Evolutionary conservation across 2,888 invertebrate genomes (phyloP).

Genomic region (Gymnosoma rotundatum): DNA sequence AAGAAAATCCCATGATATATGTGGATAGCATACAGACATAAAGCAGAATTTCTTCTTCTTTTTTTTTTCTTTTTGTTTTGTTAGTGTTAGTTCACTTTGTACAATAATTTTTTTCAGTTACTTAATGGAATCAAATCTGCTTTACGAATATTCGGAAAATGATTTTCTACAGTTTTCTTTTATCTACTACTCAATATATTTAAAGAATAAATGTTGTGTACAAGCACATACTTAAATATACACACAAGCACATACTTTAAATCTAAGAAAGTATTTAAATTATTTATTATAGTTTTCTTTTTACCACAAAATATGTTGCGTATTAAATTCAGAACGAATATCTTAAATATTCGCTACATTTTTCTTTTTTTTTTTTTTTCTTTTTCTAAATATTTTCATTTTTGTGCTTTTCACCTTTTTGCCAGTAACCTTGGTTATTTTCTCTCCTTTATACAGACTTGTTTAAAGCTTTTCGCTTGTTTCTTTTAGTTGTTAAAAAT

Average conservation of each 20-base stretch:
- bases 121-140: no score
- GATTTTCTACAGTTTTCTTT: no score
- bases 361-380: slow-evolving; percentile 4
- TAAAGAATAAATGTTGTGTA: no score
- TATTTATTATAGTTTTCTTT: neutral
- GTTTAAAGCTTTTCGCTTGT: slow-evolving; percentile 19
- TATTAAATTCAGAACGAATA: slow-evolving; percentile 17
- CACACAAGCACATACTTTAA: neutral
- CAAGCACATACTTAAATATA: no score
- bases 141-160: no score
- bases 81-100: no score
- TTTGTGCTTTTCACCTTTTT: neutral
- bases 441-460: slow-evolving; percentile 18
- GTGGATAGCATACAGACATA: no score
- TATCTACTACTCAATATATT: no score
- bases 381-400: slow-evolving; percentile 1
- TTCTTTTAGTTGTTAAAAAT: slow-evolving; percentile 28
- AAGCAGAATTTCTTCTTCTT: no score
- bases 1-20: no score
- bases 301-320: slow-evolving; percentile 7
- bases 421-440: slow-evolving; percentile 47
- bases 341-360: slow-evolving; percentile 28
- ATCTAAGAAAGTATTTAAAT: neutral
- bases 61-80: no score
- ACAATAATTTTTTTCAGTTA: no score